Base-by-base conservation (phyloP, 2,113 vertebrate genomes). In the Pteropus alecto region DNA sequence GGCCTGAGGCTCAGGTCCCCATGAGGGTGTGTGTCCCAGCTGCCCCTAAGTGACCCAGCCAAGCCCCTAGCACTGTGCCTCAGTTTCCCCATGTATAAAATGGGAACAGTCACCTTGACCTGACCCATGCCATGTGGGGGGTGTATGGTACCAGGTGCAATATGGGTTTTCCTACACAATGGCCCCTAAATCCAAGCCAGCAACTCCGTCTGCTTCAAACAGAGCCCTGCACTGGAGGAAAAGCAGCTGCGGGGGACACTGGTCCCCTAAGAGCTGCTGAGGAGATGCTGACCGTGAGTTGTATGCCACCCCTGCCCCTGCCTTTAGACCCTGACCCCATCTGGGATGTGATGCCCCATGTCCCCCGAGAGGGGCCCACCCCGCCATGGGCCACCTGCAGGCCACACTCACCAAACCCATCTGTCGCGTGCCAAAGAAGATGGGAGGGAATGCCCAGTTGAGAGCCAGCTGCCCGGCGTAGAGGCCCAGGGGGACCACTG, bases 371-470 rank as follows among this genome's bases (percentile, higher is more conserved):
- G 24, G 79, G 15, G 21, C 41, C 38, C 51, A 0, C 60, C 60
- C 70, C n/a, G 15, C 48, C 38, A 6, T 0, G 9, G 2, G 24
- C 41, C 21, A 7, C 10, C 68, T 43, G 68, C 87, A 68, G 3
- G 28, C 48, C 89, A 43, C 16, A 98, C 99, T 98, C 98, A 99
- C 99, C 99, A 98, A 98, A 90, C 99, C 98, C 81, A 98, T 98
- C 93, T 98, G 98, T 82, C 98, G 98, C 67, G 97, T 95, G 24
- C 98, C 98, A 51, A 99, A 99, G 95, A 99, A 99, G 67, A 99
- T 13, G 9, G 98, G 98, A 33, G 98, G 98, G 99, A 99, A 99
- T 0, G 98, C 97, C 99, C 99, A 99, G 95, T 99, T 99, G 35
- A 99, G 79, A 76, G 98, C 98, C 97, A 99, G 97, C 93, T 99